Conservation (phyloP, 2,888 invertebrate species). For the Tipula lateralis region DNA sequence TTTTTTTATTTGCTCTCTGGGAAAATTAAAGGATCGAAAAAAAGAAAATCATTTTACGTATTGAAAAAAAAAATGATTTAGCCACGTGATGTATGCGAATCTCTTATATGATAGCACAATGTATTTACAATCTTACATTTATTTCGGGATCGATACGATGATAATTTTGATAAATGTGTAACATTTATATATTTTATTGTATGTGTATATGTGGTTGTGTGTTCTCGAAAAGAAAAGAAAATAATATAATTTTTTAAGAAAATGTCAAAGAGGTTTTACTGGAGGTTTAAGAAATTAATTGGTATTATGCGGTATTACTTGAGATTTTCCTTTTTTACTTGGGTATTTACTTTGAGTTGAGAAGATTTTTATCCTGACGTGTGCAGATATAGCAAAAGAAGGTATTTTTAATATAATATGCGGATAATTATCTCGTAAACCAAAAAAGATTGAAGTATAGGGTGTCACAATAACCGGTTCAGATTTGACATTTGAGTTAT, state of each 20-base stretch:
- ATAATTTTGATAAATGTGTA: neutral
- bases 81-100: neutral
- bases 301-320: neutral
- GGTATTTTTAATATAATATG: too few relatives aligned
- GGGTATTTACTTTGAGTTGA: neutral
- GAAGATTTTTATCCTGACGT: neutral
- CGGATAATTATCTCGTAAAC: too few relatives aligned
- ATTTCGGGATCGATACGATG: neutral
- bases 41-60: neutral
- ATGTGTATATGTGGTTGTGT: too few relatives aligned
- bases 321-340: neutral
- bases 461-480: too few relatives aligned
- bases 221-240: neutral
- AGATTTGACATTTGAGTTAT: too few relatives aligned
- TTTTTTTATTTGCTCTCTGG: neutral
- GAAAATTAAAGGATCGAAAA: neutral
- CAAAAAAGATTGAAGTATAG: too few relatives aligned
- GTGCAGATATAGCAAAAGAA: neutral
- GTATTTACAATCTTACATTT: neutral
- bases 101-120: neutral
- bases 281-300: neutral
- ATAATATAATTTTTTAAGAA: neutral
- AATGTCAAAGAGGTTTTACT: neutral
- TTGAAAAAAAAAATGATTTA: neutral
- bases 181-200: neutral